Base-by-base conservation (phyloP, 1,140 invertebrate species). In the Drosophila setifemur region DNA sequence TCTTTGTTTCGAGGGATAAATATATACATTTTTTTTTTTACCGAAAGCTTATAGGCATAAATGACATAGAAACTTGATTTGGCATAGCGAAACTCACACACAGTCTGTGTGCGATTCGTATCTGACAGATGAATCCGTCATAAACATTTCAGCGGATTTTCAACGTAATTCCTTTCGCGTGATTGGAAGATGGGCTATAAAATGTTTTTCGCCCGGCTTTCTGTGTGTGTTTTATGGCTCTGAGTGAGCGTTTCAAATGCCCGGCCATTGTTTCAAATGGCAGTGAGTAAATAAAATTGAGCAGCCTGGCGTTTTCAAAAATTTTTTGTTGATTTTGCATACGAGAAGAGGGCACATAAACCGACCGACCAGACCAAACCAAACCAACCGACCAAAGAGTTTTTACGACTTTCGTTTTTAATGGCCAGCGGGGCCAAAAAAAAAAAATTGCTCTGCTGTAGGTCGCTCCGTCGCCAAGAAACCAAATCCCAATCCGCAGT, bases 391-490 rank as follows among this genome's bases (percentile, higher is more conserved):
- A n/a, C n/a, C n/a, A 9, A 37, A 26, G 23, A 25, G 14, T 43
- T 83, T 83, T 85, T 86, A 85, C 71, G 79, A 85, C 79, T 85
- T 86, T 85, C 79, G 79, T 71, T 83, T 85, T 83, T 82, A 73
- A 77, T 82, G 77, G 77, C 55, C 49, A 47, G 35, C 50, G 48
- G 68, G 53, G 43, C 33, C 48, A 23, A 12, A 23, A 26, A 70
- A n/a, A n/a, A n/a, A n/a, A n/a, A n/a, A 26, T 42, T 60, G 66
- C 58, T 85, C 69, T 78, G 78, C 79, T 83, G 79, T 83, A 85
- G 79, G 79, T 83, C 78, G 70, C 49, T 4, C 18, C 16, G 29
- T 64, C 11, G 37, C 39, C 61, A 70, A 53, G 49, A 28, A 53
- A 40, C 29, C 26, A 40, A 42, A 29, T 21, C 45, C 31, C 35